Base-by-base conservation (phyloP, 1,140 invertebrate species). In the Halyomorpha halys region DNA sequence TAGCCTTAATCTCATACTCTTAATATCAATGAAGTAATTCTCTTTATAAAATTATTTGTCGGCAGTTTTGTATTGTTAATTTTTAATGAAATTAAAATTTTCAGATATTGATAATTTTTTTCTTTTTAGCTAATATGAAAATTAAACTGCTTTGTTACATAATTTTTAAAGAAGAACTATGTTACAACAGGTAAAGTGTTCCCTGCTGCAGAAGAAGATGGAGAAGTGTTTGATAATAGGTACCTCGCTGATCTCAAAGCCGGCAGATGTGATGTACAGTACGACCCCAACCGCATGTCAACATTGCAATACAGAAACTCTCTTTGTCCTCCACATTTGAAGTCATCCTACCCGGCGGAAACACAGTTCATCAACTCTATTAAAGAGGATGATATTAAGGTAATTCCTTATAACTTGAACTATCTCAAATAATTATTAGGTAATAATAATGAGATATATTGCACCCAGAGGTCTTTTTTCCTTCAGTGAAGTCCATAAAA, bases 271-370 rank as follows among this genome's bases (percentile, higher is more conserved):
- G 44, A 66, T 62, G 16, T 61, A n/a, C 27, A 21, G 45, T 14
- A 53, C 30, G 49, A 63, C 0, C 18, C 61, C 9, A 66, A 68
- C 59, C 73, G 87, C 62, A 68, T 89, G 15, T 82, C 81, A 6
- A 87, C 91, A 72, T 76, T 95, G 18, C 83, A 86, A 70, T 82
- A 85, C 71, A 78, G 93, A 27, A 96, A 96, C 75, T 91, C 91
- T 0, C 75, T 94, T 59, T 87, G 87, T 67, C 87, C 84, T 19
- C 89, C 91, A 6, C 93, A 96, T 74, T 75, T 95, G 60, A 91
- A 89, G 76, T 90, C 89, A 66, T 86, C 89, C 0, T 95, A 96
- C 76, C 87, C 91, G 0, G 86, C 86, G 1, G 92, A 92, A 78
- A 87, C 81, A n/a, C 86, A 89, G 74, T 86, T 83, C 69, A 77